Base-by-base conservation (phyloP, 2,797 vertebrate genomes). In the Coranthus polyacanthus region DNA sequence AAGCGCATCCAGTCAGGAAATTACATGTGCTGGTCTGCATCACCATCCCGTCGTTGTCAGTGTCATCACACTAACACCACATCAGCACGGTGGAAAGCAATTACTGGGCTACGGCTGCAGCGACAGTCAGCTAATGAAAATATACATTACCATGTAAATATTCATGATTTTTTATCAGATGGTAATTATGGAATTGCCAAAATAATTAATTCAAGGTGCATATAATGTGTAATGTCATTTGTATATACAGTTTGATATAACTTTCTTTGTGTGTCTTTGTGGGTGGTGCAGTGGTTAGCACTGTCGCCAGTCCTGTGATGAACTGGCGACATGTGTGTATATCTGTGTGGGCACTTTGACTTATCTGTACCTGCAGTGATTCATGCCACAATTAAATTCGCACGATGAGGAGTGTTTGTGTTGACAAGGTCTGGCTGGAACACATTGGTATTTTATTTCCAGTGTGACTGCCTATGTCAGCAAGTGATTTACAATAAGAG, bases 121-220 rank as follows among this genome's bases (percentile, higher is more conserved):
- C 72, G 84, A 81, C 80, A 77, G 83, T 68, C 20, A 72, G 83
- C 77, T 85, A 85, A 91, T 90, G 59, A 56, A 78, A 87, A 88
- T 77, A 38, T 38, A 69, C 84, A 75, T 83, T 67, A 80, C 38
- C 54, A 45, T 59, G 46, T 79, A 83, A 88, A 91, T 89, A 62
- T 58, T 56, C 61, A 54, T 32, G 32, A 20, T 24, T 72, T 65
- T 54, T 38, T 20, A 22, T 47, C 5, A 32, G 44, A 12, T 39
- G 21, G 37, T 50, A 41, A 78, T 87, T 78, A 75, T 47, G 58
- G 8, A 72, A 53, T 34, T 53, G 34, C 20, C 20, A 61, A 15
- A 68, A 61, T 16, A 10, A 29, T 64, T 22, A 0, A 68, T 51
- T 34, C 0, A 24, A 44, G 16, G 15, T 12, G 9, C 12, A 10